phyloP scores from a whole-genome alignment of 1,140 invertebrate genomes.

The Macrosteles quadrilineatus region DNA sequence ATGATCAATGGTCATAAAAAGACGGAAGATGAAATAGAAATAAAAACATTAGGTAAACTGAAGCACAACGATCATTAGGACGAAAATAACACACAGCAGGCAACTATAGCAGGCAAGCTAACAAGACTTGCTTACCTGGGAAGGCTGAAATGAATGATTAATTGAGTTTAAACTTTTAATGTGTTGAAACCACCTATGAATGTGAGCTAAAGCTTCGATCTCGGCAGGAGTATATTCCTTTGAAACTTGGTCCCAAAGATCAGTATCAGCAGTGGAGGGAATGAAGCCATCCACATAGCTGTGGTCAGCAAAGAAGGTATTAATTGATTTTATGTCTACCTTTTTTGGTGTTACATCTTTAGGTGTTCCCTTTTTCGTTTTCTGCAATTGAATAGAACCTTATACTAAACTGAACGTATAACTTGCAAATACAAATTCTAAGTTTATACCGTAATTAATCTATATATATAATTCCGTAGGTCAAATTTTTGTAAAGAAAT shows the following conservation, averaged over 20 bases:
- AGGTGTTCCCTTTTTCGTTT: background rate
- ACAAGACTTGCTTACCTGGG: constrained; percentile 38
- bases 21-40: no score
- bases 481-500: no score
- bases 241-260: constrained; percentile 1
- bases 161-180: constrained; percentile 39
- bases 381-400: background rate
- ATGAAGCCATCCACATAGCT: constrained; percentile 47
- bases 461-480: no score
- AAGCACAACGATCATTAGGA: no score
- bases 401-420: background rate
- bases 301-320: constrained; percentile 40
- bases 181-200: constrained; percentile 46
- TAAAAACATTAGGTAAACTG: no score
- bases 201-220: constrained; percentile 38
- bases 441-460: no score
- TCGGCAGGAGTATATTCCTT: background rate
- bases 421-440: background rate
- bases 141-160: constrained; percentile 30
- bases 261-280: constrained; percentile 40
- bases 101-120: background rate
- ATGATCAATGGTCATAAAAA: no score
- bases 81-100: background rate
- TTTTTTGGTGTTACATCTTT: constrained; percentile 24
- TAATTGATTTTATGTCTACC: constrained; percentile 34